Evolutionary conservation across 2,888 invertebrate genomes (phyloP).

Genomic region (Dysmachus trigonus): DNA sequence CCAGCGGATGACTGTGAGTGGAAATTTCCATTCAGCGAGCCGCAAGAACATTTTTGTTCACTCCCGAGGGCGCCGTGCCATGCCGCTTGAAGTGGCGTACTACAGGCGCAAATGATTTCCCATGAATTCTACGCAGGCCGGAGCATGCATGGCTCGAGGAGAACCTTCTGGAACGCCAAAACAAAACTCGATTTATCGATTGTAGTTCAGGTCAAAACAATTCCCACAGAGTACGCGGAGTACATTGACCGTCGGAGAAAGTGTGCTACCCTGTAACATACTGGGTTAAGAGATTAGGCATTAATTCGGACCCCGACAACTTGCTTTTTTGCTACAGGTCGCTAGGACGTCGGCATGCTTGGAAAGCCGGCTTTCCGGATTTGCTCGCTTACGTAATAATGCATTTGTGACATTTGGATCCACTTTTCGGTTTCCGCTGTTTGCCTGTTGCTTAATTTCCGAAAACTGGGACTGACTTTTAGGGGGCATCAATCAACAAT

Average conservation of each 20-base stretch:
- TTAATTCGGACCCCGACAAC: neutral
- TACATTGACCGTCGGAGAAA: constrained; percentile 27
- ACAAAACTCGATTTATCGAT: neutral
- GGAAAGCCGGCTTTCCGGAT: neutral
- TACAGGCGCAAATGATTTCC: neutral
- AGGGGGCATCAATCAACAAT: neutral
- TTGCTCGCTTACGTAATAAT: neutral
- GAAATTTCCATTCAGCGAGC: constrained; percentile 29
- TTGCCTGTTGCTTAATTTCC: neutral
- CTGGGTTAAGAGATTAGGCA: neutral
- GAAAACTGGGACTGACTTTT: too few relatives aligned
- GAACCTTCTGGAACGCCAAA: neutral
- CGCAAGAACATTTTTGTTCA: neutral
- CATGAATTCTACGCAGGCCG: neutral
- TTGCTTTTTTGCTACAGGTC: neutral
- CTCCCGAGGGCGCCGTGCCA: neutral
- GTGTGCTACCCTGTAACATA: neutral
- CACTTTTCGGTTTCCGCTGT: neutral
- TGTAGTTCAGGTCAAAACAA: neutral
- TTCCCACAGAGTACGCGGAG: neutral
- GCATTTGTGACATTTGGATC: neutral
- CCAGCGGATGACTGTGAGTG: constrained; percentile 3
- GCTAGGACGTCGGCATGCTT: neutral
- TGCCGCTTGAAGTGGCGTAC: neutral
- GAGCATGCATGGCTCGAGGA: neutral